Evolutionary conservation across 1,140 invertebrate genomes (phyloP), one percentile per base, ranked within the genome.

Genomic region (Dermatophagoides farinae): DNA sequence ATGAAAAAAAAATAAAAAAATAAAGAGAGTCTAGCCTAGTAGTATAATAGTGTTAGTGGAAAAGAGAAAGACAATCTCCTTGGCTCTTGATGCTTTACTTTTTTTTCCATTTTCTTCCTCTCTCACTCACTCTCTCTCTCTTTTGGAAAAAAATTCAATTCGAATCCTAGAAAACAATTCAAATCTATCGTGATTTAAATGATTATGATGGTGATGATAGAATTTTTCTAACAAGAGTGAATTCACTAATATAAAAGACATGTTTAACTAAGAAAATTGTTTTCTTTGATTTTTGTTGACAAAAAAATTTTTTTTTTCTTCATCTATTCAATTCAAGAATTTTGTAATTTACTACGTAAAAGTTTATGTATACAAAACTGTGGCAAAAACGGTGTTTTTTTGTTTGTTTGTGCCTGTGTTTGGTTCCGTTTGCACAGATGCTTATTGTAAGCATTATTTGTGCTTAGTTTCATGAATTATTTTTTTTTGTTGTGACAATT

Each of bases 81-180:
- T 61, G 61, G 63, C 57, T 61, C 57, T 61, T 53, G 63, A 61
- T 61, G 61, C 22, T 53, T 25, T 38, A 63, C 53, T 61, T 53
- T 59, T 41, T 61, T 53, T 61, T 41, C 18, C 47, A 8, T 23
- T 23, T 43, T 60, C 44, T 57, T 38, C 53, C 58, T 60, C 58
- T 52, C 46, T 52, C 58, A 57, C 58, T 50, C 58, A 38, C 58
- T 61, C 52, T 61, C 52, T 6, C 43, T 31, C 44, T 23, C 25
- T 58, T 25, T 38, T 16, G 23, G 12, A 20, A n/a, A 0, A n/a
- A 16, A 11, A 12, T 39, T 51, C n/a, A 8, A 16, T 37, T 50
- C 47, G 14, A 31, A 10, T 25, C 38, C 61, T 41, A 1, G 20
- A 40, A 14, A 20, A 20, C 39, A 46, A 16, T 50, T 20, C 58